Evolutionary conservation across 1,140 invertebrate genomes (phyloP), one percentile per base, ranked within the genome.

Genomic region (Heterodera schachtii): DNA sequence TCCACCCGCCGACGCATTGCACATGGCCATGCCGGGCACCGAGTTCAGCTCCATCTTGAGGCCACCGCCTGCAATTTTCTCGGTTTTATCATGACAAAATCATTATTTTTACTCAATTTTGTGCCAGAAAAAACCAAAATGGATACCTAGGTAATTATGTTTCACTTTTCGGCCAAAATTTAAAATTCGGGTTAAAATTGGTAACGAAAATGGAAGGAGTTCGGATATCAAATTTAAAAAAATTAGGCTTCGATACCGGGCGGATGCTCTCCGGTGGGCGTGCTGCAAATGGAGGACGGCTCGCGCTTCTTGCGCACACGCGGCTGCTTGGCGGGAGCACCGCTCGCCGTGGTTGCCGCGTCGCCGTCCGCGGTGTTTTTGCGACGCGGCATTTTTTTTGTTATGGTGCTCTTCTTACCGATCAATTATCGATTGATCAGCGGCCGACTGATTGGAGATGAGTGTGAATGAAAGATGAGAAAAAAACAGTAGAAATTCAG

Each of bases 281-380:
- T 78, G n/a, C 81, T 67, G 16, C 78, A 82, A 67, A 82, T 52
- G 21, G 79, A 73, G 4, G 78, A 31, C 21, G 79, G 31, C 73
- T 82, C 81, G 66, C 80, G 78, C 49, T 82, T 82, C 81, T 82
- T 82, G 80, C 81, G 81, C 19, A 82, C 81, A 41, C 81, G 81
- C 31, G 81, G 76, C 70, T 82, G 70, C 19, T 71, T 71, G 7
- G 80, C 49, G 7, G 79, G 74, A 21, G 46, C 75, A 6, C 79
- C 79, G 46, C 60, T 66, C 11, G 44, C 78, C 43, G 66, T 75
- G 13, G 74, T 75, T 47, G 74, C 74, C 44, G 44, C 16, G 66
- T 75, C 74, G 16, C 74, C 74, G 19, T 75, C 57, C 4, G 31
- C 69, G 13, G 57, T 64, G 43, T 69, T 78, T 49, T 78, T 78